Base-by-base conservation (phyloP, 2,113 vertebrate genomes). In the Nansenia antarctica region DNA sequence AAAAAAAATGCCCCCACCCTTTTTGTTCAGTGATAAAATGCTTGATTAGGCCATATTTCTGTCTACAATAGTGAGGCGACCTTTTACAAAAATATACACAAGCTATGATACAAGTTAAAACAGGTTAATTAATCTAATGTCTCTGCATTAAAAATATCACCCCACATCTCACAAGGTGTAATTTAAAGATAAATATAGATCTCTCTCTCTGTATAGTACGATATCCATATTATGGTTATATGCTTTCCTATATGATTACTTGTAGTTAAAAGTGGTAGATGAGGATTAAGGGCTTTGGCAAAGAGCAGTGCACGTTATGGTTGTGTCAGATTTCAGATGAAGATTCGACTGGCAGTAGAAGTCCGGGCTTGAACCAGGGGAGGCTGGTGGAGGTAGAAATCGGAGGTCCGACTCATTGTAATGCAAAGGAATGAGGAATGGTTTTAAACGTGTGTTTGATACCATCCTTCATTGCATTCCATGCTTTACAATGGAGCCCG, bases 101-200 rank as follows among this genome's bases (percentile, higher is more conserved):
- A 81, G 83, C 79, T 82, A 77, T 77, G 68, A 55, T 81, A 77
- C 61, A 73, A 72, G 87, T 79, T 55, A 69, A 74, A 77, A 75
- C 66, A 8, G n/a, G 39, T 71, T 62, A 53, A 30, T 83, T 68
- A 45, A 30, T 84, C 67, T 55, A 24, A 67, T 34, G 55, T 75
- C 64, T 69, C 58, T 55, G 49, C 86, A 85, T 85, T 81, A 84
- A 90, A 89, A 81, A 73, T 82, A 80, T 67, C 47, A 61, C 49
- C 65, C 66, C 27, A 54, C 29, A 37, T 72, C 77, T 69, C 63
- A 63, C 30, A 68, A 77, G 65, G 78, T 68, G 37, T 53, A 45
- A 32, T 82, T 83, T 83, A 89, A 66, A 85, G 85, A 88, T 89
- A 88, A 86, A 88, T 83, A 87, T 83, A 78, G 72, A 58, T 52